Base-by-base conservation (phyloP, 1,140 invertebrate species). In the Phocides pigmalion region DNA sequence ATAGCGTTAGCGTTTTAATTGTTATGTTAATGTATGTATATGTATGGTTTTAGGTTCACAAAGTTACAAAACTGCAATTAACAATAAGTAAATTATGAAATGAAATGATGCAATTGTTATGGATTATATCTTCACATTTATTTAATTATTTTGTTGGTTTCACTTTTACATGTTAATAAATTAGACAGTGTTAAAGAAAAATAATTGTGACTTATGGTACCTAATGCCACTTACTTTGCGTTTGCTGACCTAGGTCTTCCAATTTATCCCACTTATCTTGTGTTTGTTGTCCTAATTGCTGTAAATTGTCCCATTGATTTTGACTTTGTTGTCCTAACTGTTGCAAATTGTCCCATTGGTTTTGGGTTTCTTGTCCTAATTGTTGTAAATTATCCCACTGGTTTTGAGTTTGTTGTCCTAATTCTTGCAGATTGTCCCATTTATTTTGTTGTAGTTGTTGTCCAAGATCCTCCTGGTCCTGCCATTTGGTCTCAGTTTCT, bases 311-410 rank as follows among this genome's bases (percentile, higher is more conserved):
- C 51, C 68, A 76, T 39, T 76, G 61, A 66, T 65, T 63, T 71
- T 78, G 70, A 44, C 64, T 62, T 73, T 86, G 69, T 71, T 87
- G 78, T 17, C 72, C 68, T 19, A 75, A 63, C 22, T 85, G 71
- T 62, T 87, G 74, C 20, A 74, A 62, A 25, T 75, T 72, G 58
- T 70, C 62, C 44, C 58, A 75, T 49, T 66, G 35, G 35, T 62
- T 62, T 69, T 74, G 62, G 17, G 68, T 69, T 56, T 82, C 59
- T 58, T 85, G 84, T 6, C 67, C 74, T 37, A 79, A 56, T 41
- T 87, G 66, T 67, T 86, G 72, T 42, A 76, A 64, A 19, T 77
- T 67, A 17, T 77, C 68, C 35, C 64, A 72, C 16, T 72, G 41
- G 37, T 72, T 64, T 63, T 81, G 68, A 46, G 71, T 66, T 63